These are phyloP conservation scores for Oreochromis grahami DNA, from an alignment of 2,797 vertebrate genomes.

Conservation along the genomic window DNA sequence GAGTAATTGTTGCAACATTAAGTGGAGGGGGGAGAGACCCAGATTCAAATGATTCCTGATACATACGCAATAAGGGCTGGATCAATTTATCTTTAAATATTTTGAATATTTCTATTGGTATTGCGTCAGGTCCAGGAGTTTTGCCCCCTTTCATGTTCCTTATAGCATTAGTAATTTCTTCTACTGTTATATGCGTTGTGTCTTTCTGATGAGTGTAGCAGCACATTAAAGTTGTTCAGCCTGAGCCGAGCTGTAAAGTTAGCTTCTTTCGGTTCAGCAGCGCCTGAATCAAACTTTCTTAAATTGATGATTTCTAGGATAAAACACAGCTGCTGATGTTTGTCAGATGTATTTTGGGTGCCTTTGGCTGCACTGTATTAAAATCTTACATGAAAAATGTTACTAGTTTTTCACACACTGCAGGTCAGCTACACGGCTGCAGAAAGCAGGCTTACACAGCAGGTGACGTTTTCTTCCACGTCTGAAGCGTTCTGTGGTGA, in stretches of 20 bases:
- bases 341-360: not conserved
- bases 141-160: too few relatives aligned
- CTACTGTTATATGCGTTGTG: not conserved
- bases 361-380: not conserved
- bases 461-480: slow-evolving; percentile 69
- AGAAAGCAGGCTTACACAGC: slow-evolving; percentile 69
- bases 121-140: too few relatives aligned
- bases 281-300: not conserved
- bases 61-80: too few relatives aligned
- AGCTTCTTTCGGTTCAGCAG: not conserved
- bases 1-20: too few relatives aligned
- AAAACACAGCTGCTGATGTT: not conserved
- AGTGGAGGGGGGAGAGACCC: too few relatives aligned
- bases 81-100: too few relatives aligned
- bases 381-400: not conserved
- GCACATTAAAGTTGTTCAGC: not conserved
- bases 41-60: too few relatives aligned
- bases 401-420: not conserved
- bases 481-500: slow-evolving; percentile 78
- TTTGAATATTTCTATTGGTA: too few relatives aligned
- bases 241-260: not conserved
- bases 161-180: too few relatives aligned
- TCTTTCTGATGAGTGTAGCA: not conserved
- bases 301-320: rapidly evolving
- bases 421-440: not conserved